A percentile compares a stretch with the other conserved stretches of the same genome.
These are phyloP conservation scores for Dendrolimus punctatus DNA, from an alignment of 1,140 invertebrate species.

Conservation along the genomic window DNA sequence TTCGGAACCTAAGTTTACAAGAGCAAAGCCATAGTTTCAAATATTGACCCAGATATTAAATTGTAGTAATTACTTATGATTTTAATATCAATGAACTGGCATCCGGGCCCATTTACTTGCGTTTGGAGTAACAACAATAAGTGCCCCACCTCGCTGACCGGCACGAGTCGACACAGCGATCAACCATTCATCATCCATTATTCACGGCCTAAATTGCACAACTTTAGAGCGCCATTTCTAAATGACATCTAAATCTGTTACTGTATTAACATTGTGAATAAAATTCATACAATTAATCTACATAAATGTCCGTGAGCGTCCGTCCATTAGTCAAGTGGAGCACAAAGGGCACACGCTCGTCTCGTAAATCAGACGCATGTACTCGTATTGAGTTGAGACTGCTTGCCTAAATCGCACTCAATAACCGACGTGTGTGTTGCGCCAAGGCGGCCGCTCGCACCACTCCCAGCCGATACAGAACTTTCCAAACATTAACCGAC, in stretches of 20 bases:
- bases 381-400: slow-evolving; percentile 46
- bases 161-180: slow-evolving; percentile 54
- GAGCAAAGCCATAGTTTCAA: too few relatives aligned
- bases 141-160: slow-evolving; percentile 35
- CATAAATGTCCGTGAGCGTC: slow-evolving; percentile 70
- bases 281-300: slow-evolving; percentile 72
- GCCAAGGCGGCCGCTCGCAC: slow-evolving; percentile 17
- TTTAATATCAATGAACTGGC: too few relatives aligned
- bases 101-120: slow-evolving; percentile 9
- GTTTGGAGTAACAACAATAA: slow-evolving; percentile 24
- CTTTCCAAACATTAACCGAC: slow-evolving; percentile 57
- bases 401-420: slow-evolving; percentile 61
- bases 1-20: too few relatives aligned
- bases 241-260: slow-evolving; percentile 72
- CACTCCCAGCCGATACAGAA: slow-evolving; percentile 15
- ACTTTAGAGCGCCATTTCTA: slow-evolving; percentile 71
- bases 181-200: slow-evolving; percentile 68
- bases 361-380: slow-evolving; percentile 68
- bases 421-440: slow-evolving; percentile 35
- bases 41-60: too few relatives aligned
- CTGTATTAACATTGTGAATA: slow-evolving; percentile 72
- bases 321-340: slow-evolving; percentile 67
- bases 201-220: slow-evolving; percentile 71
- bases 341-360: slow-evolving; percentile 69
- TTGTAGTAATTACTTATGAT: too few relatives aligned